A percentile compares a stretch with the other conserved stretches of the same genome.
Evolutionary conservation across 1,140 invertebrate species (phyloP).

Genomic region (Lucilia cuprina): DNA sequence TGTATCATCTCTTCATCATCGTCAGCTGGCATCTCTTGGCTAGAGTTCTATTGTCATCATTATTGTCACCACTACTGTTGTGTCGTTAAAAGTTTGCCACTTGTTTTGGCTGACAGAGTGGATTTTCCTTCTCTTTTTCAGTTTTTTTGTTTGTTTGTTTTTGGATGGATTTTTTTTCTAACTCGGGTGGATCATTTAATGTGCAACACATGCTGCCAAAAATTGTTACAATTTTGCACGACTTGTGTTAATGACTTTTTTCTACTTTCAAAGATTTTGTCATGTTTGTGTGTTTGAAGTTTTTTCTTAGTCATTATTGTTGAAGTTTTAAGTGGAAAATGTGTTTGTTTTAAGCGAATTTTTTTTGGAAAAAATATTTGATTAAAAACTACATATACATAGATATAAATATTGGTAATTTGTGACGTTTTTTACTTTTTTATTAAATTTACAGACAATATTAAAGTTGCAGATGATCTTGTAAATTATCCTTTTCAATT

Average conservation of each 20-base stretch:
- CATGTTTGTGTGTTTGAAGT: neutral
- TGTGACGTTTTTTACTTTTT: no score
- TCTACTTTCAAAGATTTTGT: neutral
- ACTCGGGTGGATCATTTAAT: neutral
- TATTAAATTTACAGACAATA: no score
- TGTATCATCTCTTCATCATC: neutral
- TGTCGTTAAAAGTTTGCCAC: neutral
- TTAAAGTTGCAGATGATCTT: no score
- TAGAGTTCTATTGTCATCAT: neutral
- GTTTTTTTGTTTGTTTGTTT: neutral
- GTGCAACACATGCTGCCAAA: constrained; percentile 11
- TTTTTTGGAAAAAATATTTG: no score
- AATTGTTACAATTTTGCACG: constrained; percentile 12
- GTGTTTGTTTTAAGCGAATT: no score
- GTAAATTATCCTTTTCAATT: no score
- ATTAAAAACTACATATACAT: no score
- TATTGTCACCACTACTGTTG: neutral
- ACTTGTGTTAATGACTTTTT: constrained; percentile 15
- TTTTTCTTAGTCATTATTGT: neutral
- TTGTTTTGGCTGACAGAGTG: neutral
- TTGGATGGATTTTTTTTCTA: neutral
- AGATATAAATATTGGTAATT: no score
- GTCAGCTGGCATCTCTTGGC: neutral
- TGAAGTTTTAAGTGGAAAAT: neutral
- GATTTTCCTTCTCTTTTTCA: neutral